Conservation (phyloP, 53 echinoderm and acorn worm species). For the Glandiceps talaboti region DNA sequence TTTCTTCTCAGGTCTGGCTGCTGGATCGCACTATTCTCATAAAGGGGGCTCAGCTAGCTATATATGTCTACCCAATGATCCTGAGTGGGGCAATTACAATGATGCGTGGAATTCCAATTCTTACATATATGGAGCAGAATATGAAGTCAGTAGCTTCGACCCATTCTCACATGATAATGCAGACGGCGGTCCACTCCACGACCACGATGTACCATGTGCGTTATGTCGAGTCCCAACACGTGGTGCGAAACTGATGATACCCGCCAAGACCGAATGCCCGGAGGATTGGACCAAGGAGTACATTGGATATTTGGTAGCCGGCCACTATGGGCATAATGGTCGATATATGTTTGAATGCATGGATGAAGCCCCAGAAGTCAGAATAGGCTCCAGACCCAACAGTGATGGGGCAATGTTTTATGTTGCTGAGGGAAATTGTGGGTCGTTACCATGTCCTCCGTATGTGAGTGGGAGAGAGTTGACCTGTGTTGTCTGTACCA, state of each 20-base stretch:
- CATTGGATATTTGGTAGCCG: conserved; percentile 34
- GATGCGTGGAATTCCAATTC: background rate
- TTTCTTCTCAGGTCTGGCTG: background rate
- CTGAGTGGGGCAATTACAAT: conserved; percentile 1
- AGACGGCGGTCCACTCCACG: background rate
- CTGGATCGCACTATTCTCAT: conserved; percentile 1
- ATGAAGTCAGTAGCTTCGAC: conserved; percentile 2
- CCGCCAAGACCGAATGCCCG: conserved; percentile 33
- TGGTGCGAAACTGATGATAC: conserved; percentile 13
- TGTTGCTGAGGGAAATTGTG: conserved; percentile 22
- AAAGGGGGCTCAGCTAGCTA: background rate
- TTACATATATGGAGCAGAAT: conserved; percentile 8
- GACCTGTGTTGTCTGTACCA: conserved; percentile 34
- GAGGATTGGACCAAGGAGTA: conserved; percentile 34
- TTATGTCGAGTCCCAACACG: conserved; percentile 15
- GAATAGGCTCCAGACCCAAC: conserved; percentile 9
- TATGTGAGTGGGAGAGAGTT: conserved; percentile 17
- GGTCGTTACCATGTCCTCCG: conserved; percentile 24
- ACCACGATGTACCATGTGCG: conserved; percentile 39
- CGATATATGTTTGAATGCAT: conserved; percentile 16
- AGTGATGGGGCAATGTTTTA: conserved; percentile 15
- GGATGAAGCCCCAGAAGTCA: conserved; percentile 30
- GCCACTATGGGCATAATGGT: conserved; percentile 4
- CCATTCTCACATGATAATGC: conserved; percentile 35
- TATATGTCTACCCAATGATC: conserved; percentile 3